A percentile compares a stretch with the other conserved stretches of the same genome.
Conservation (phyloP, 2,888 invertebrate genomes). For the Leistus spinibarbis region DNA sequence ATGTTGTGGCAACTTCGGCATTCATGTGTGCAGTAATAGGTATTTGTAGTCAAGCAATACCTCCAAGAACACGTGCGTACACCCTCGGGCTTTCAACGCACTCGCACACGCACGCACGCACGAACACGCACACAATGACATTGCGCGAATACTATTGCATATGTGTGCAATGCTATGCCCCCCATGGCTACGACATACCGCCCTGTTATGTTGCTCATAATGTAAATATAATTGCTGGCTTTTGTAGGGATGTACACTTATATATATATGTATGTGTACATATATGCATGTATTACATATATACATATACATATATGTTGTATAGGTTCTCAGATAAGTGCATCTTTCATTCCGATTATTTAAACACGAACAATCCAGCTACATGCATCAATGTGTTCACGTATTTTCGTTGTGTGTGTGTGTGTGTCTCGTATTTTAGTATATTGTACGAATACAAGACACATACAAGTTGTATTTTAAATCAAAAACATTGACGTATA, state of each 20-base stretch:
- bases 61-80: not conserved
- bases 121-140: not conserved
- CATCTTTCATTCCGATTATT: constrained; percentile 4
- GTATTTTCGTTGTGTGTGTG: not conserved
- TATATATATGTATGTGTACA: not conserved
- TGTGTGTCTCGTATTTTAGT: not conserved
- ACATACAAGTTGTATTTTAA: not conserved
- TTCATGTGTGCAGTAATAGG: no score
- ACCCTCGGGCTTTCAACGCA: not conserved
- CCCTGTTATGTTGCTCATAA: not conserved
- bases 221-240: constrained; percentile 7
- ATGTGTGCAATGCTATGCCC: not conserved
- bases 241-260: not conserved
- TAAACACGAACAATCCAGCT: not conserved
- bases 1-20: no score
- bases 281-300: no score
- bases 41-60: not conserved
- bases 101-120: not conserved
- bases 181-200: not conserved
- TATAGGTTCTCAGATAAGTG: not conserved
- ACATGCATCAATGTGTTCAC: not conserved
- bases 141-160: not conserved
- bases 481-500: not conserved
- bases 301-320: not conserved
- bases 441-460: no score